phyloP scores from a whole-genome alignment of 2,797 vertebrate species.

The Myotis findleyi region DNA sequence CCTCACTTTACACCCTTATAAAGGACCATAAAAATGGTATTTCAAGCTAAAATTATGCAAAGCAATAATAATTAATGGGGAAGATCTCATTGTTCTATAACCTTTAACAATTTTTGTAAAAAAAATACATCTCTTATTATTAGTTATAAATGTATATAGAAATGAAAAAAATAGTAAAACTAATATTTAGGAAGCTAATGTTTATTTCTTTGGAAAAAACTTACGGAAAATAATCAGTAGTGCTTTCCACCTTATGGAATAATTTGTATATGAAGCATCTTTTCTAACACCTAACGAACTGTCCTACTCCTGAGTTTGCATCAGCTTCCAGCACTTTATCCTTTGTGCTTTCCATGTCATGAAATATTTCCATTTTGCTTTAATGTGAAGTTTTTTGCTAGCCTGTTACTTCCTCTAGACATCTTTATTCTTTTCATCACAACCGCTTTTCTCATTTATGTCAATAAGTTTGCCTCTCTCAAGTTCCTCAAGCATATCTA shows the following conservation, averaged over 20 bases:
- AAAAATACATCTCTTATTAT: not conserved
- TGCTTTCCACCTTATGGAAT: not conserved
- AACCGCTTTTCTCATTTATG: not conserved
- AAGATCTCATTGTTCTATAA: conserved; percentile 6
- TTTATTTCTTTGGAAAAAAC: conserved; percentile 46
- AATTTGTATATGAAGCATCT: not conserved
- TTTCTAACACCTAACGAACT: not conserved
- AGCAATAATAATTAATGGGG: not conserved
- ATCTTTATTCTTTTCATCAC: not conserved
- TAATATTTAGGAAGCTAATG: conserved; percentile 14
- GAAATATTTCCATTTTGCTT: not conserved
- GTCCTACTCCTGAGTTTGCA: not conserved
- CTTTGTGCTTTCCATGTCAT: not conserved
- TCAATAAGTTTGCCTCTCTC: not conserved
- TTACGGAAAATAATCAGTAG: not conserved
- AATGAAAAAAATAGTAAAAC: conserved; percentile 10
- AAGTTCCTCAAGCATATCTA: not conserved
- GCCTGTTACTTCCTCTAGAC: not conserved
- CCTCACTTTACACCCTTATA: not conserved
- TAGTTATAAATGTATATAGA: conserved; percentile 12
- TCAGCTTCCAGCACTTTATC: not conserved
- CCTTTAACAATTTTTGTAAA: conserved; percentile 37
- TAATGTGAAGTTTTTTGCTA: not conserved
- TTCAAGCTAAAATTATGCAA: not conserved
- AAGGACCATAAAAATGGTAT: not conserved